Evolutionary conservation across 2,888 invertebrate genomes (phyloP).

Genomic region (Apodemia zela): DNA sequence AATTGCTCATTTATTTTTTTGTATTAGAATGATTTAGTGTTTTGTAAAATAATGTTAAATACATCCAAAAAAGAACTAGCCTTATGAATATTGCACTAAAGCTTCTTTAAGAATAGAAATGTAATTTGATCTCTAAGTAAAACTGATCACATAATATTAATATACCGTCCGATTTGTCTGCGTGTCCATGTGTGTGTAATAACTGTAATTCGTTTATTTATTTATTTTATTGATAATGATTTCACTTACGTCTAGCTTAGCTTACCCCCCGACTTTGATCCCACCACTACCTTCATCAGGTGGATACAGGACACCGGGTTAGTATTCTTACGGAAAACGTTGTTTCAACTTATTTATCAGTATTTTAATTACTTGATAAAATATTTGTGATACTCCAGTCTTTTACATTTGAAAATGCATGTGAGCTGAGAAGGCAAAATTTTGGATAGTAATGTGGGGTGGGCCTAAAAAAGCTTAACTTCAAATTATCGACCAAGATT

Average conservation of each 20-base stretch:
- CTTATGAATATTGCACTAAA: constrained; percentile 14
- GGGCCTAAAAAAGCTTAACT: too few relatives aligned
- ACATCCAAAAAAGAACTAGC: constrained; percentile 8
- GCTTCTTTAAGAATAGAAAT: constrained; percentile 5
- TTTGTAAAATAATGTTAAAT: constrained; percentile 2
- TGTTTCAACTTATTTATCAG: neutral
- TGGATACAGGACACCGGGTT: neutral
- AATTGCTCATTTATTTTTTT: constrained; percentile 13
- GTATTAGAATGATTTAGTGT: constrained; percentile 2
- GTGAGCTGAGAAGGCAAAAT: too few relatives aligned
- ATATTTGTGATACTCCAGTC: too few relatives aligned
- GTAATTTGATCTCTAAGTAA: constrained; percentile 5
- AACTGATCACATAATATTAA: constrained; percentile 34
- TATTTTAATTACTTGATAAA: neutral
- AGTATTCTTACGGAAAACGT: neutral
- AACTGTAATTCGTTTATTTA: constrained; percentile 25
- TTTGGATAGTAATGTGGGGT: too few relatives aligned
- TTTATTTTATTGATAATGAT: neutral
- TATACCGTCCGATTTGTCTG: constrained; percentile 49
- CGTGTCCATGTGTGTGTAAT: constrained; percentile 34
- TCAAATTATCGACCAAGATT: too few relatives aligned
- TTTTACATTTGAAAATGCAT: too few relatives aligned
- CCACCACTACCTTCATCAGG: neutral
- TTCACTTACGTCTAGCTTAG: neutral
- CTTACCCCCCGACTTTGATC: neutral